These are phyloP conservation scores for Lacanobia oleracea DNA, from an alignment of 2,888 invertebrate genomes.

Conservation along the genomic window DNA sequence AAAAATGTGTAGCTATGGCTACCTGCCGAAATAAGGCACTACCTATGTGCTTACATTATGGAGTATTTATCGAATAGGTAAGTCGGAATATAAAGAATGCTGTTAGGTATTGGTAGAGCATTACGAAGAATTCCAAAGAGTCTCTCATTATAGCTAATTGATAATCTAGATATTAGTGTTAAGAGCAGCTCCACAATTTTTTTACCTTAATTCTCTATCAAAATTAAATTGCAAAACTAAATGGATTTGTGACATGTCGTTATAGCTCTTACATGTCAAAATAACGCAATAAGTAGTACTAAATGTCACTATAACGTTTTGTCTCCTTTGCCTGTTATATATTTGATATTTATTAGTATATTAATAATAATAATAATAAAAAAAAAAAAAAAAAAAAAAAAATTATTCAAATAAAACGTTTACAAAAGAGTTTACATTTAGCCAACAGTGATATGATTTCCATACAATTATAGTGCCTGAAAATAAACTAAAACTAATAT, in stretches of 20 bases:
- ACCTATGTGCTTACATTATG: not conserved
- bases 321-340: too few species aligned
- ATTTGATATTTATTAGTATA: too few species aligned
- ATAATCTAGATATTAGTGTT: not conserved
- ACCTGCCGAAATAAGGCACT: conserved; percentile 8
- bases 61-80: not conserved
- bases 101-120: not conserved
- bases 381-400: too few species aligned
- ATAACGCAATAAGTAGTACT: not conserved
- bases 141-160: not conserved
- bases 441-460: too few species aligned
- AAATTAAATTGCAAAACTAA: too few species aligned
- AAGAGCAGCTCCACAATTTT: not conserved
- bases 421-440: too few species aligned
- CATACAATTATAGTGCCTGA: too few species aligned
- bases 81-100: not conserved
- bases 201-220: not conserved
- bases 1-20: conserved; percentile 20
- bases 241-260: too few species aligned
- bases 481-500: too few species aligned
- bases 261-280: not conserved
- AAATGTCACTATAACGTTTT: too few species aligned
- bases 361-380: too few species aligned
- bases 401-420: too few species aligned
- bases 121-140: not conserved